These are phyloP conservation scores for Tuta absoluta DNA, from an alignment of 2,888 invertebrate genomes.

Conservation along the genomic window DNA sequence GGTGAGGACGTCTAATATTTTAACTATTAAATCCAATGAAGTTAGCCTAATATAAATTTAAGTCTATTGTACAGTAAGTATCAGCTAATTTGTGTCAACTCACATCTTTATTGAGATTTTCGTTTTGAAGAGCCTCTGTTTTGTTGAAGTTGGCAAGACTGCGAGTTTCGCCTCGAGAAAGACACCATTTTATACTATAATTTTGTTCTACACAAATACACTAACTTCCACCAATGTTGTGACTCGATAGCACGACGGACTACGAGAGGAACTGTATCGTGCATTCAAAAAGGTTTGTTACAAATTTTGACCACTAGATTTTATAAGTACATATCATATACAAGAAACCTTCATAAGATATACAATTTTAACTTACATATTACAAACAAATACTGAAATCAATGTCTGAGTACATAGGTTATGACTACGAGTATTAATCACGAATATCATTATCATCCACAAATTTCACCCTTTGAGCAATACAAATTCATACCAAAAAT, in stretches of 20 bases:
- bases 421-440: conserved; percentile 49
- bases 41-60: conserved; percentile 59
- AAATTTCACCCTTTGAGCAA: conserved; percentile 65
- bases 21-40: conserved; percentile 55
- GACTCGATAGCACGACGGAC: conserved; percentile 74
- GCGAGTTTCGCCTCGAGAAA: conserved; percentile 54
- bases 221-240: conserved; percentile 59
- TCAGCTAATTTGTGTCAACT: conserved; percentile 59
- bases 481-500: conserved; percentile 75
- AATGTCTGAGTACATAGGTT: conserved; percentile 43
- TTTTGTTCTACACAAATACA: conserved; percentile 45
- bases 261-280: conserved; percentile 80
- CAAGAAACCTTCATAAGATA: conserved; percentile 35
- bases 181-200: conserved; percentile 51
- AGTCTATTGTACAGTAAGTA: conserved; percentile 60
- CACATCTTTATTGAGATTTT: conserved; percentile 60
- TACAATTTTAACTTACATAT: conserved; percentile 53
- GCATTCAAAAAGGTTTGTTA: conserved; percentile 70
- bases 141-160: conserved; percentile 60
- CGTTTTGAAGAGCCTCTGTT: conserved; percentile 58
- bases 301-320: conserved; percentile 67
- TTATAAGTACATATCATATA: conserved; percentile 46
- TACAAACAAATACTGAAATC: conserved; percentile 49
- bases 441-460: conserved; percentile 46
- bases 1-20: conserved; percentile 48